Evolutionary conservation across 2,797 vertebrate genomes (phyloP).

Genomic region (Urophycis tenuis): DNA sequence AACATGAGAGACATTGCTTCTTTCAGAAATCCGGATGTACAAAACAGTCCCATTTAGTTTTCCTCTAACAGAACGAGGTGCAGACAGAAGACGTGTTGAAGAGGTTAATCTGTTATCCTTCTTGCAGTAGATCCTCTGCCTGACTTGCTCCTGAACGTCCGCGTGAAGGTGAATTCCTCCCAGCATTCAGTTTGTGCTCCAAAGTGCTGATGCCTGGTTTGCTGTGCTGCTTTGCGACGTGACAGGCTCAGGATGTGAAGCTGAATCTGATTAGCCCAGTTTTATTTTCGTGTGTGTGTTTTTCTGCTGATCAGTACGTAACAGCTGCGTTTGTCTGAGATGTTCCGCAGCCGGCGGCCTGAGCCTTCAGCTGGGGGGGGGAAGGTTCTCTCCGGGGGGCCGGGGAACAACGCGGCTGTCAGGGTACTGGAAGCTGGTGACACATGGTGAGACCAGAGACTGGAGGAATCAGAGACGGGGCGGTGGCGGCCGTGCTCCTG

Average conservation of each 20-base stretch:
- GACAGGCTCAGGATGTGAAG: not conserved
- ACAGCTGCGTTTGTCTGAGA: not conserved
- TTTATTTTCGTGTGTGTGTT: not conserved
- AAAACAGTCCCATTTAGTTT: too few relatives aligned
- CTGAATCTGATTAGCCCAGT: conserved; percentile 5
- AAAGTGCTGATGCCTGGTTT: not conserved
- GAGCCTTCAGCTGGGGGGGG: too few relatives aligned
- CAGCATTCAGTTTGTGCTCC: not conserved
- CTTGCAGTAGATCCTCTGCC: too few relatives aligned
- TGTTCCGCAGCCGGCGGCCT: not conserved
- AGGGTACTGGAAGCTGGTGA: too few relatives aligned
- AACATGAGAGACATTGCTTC: too few relatives aligned
- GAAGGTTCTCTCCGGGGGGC: too few relatives aligned
- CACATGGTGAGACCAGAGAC: too few relatives aligned
- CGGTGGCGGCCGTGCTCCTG: too few relatives aligned
- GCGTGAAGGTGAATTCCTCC: not conserved
- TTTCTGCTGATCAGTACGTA: not conserved
- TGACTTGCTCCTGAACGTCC: not conserved
- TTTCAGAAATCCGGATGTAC: too few relatives aligned
- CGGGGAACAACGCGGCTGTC: too few relatives aligned
- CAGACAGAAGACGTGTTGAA: not conserved
- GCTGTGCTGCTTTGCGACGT: not conserved
- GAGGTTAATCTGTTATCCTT: not conserved
- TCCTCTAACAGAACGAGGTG: not conserved
- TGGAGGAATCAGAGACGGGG: too few relatives aligned